Percentiles rank a stretch among this genome's conserved stretches.
These are phyloP conservation scores for Arnoldichthys spilopterus DNA, from an alignment of 2,797 vertebrate species.

Conservation along the genomic window DNA sequence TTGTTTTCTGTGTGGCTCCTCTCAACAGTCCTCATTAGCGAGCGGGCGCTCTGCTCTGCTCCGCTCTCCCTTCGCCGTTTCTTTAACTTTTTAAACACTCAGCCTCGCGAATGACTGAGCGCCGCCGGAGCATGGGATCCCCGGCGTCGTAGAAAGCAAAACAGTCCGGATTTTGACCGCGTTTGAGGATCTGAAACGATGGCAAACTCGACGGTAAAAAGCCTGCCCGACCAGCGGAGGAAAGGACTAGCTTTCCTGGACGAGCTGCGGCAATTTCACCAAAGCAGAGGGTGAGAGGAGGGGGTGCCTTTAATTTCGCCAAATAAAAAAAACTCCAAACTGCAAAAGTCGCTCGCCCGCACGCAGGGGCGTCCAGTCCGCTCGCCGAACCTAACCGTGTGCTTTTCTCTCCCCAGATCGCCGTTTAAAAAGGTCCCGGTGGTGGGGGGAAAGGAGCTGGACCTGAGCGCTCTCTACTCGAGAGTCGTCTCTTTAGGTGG, in stretches of 20 bases:
- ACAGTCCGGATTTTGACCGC: conserved; percentile 85
- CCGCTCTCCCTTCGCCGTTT: conserved; percentile 82
- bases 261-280: conserved; percentile 99
- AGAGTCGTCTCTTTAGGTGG: conserved; percentile 98
- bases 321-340: conserved; percentile 78
- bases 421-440: conserved; percentile 98
- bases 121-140: conserved; percentile 97
- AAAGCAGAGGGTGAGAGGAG: conserved; percentile 97
- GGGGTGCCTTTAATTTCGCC: conserved; percentile 66
- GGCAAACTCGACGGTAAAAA: conserved; percentile 99
- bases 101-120: conserved; percentile 91
- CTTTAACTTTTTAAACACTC: conserved; percentile 89
- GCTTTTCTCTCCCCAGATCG: conserved; percentile 81
- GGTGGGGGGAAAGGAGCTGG: conserved; percentile 98
- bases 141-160: conserved; percentile 94
- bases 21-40: conserved; percentile 82
- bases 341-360: conserved; percentile 56
- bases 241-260: conserved; percentile 99
- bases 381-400: conserved; percentile 67
- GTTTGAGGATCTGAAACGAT: conserved; percentile 89
- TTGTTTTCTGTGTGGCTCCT: conserved; percentile 62
- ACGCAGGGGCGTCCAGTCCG: conserved; percentile 67
- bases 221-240: conserved; percentile 95
- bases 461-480: conserved; percentile 96
- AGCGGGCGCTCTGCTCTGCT: conserved; percentile 76